Evolutionary conservation across 2,113 vertebrate species (phyloP).

Genomic region (Arenaria interpres): DNA sequence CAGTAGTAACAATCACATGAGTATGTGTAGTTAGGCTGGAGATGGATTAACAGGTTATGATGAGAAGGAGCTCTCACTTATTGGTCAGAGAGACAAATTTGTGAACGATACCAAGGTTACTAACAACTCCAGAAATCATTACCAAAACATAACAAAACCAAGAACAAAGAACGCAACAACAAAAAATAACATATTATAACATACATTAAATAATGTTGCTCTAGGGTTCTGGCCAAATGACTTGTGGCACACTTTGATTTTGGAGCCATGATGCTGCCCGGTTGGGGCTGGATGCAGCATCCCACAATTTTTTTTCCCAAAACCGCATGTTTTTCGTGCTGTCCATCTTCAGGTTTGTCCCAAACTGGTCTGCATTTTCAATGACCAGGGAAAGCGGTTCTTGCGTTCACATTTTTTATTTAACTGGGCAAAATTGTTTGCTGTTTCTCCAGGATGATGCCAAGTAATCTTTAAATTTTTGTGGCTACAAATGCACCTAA

Average conservation of each 20-base stretch:
- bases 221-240: background rate
- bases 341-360: background rate
- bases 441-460: background rate
- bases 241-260: background rate
- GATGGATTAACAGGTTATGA: background rate
- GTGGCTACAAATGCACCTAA: background rate
- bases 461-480: background rate
- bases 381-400: background rate
- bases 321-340: background rate
- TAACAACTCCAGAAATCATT: background rate
- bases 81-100: background rate
- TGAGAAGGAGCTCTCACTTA: background rate
- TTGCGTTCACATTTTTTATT: background rate
- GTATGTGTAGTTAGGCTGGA: background rate
- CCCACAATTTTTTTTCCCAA: background rate
- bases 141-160: background rate
- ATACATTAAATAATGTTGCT: background rate
- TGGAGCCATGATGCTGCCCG: background rate
- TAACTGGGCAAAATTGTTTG: background rate
- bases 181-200: background rate
- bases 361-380: background rate
- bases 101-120: background rate
- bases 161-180: too few species aligned
- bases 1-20: background rate
- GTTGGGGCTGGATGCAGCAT: background rate